A percentile compares a stretch with the other conserved stretches of the same genome.
Conservation (phyloP, 2,797 vertebrate genomes). For the Gymnocypris eckloni region DNA sequence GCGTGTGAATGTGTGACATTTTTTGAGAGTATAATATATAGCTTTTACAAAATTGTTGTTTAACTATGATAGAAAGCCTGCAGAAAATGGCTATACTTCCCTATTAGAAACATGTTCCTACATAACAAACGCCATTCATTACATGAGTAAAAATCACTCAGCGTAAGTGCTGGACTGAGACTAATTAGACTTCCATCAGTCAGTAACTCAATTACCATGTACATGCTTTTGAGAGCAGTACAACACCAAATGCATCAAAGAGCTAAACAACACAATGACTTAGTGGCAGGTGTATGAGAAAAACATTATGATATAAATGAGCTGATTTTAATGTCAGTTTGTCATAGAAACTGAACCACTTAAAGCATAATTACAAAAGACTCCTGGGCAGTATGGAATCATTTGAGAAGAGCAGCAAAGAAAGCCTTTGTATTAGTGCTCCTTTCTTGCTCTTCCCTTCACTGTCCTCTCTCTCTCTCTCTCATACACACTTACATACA, state of each 20-base stretch:
- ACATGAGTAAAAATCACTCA: conserved; percentile 42
- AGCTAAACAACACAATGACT: conserved; percentile 33
- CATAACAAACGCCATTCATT: conserved; percentile 38
- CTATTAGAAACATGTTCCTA: conserved; percentile 36
- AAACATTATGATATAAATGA: conserved; percentile 38
- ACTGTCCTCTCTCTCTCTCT: neutral
- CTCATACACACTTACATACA: conserved; percentile 9
- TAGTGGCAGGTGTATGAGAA: conserved; percentile 30
- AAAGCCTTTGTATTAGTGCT: conserved; percentile 42
- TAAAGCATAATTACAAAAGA: conserved; percentile 18
- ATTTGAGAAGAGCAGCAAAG: conserved; percentile 23
- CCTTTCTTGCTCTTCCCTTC: conserved; percentile 11
- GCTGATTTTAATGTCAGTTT: conserved; percentile 18
- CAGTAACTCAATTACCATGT: conserved; percentile 39
- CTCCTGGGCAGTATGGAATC: neutral
- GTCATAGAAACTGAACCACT: conserved; percentile 13
- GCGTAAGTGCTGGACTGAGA: conserved; percentile 45
- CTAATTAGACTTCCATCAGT: conserved; percentile 49
- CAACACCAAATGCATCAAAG: conserved; percentile 40
- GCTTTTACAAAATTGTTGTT: conserved; percentile 25
- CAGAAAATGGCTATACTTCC: conserved; percentile 6
- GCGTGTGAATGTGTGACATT: neutral
- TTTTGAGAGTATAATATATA: conserved; percentile 19
- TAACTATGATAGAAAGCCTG: conserved; percentile 25
- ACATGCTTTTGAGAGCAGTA: conserved; percentile 32